These are phyloP conservation scores for Catocala nupta DNA, from an alignment of 2,888 invertebrate genomes.

Conservation along the genomic window DNA sequence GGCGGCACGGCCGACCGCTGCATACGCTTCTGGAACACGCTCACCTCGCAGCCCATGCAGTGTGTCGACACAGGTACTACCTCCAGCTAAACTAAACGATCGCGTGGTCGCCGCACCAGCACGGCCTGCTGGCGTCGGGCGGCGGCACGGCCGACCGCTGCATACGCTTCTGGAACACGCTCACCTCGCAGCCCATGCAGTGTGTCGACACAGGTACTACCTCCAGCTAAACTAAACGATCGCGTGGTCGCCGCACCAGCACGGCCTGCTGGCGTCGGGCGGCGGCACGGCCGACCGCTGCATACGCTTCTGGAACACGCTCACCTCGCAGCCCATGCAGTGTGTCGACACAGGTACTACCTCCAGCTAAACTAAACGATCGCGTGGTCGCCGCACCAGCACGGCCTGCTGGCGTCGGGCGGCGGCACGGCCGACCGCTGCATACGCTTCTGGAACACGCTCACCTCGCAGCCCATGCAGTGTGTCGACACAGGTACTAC, in stretches of 20 bases:
- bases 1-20: slow-evolving; percentile 99
- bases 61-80: slow-evolving; percentile 96
- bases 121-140: slow-evolving; percentile 97
- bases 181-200: slow-evolving; percentile 99
- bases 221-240: no score
- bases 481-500: slow-evolving; percentile 96
- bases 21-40: slow-evolving; percentile 99
- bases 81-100: no score
- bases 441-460: slow-evolving; percentile 99
- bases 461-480: slow-evolving; percentile 99
- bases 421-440: slow-evolving; percentile 99
- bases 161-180: slow-evolving; percentile 99
- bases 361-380: no score
- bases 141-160: slow-evolving; percentile 99
- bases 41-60: slow-evolving; percentile 99
- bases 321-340: slow-evolving; percentile 99
- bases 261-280: slow-evolving; percentile 97
- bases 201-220: slow-evolving; percentile 96
- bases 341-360: slow-evolving; percentile 96
- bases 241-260: slow-evolving; percentile 98
- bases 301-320: slow-evolving; percentile 99
- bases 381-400: slow-evolving; percentile 98
- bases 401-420: slow-evolving; percentile 97
- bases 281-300: slow-evolving; percentile 99
- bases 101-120: slow-evolving; percentile 98